A percentile compares a stretch with the other conserved stretches of the same genome.
Conservation (phyloP, 2,888 invertebrate genomes). For the Chaetoderma sp. region DNA sequence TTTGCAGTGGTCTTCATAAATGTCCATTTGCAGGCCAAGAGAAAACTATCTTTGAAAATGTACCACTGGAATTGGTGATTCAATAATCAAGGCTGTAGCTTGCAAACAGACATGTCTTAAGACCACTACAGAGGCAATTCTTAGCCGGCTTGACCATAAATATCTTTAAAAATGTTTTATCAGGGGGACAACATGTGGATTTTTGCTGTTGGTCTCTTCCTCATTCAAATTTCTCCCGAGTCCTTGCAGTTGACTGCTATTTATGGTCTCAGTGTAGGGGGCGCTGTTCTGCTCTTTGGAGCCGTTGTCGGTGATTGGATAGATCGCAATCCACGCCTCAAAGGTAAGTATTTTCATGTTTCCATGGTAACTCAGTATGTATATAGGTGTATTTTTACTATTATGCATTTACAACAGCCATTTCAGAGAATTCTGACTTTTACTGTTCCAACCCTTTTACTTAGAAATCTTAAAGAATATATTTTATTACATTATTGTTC, state of each 20-base stretch:
- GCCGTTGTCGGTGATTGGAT: slow-evolving; percentile 70
- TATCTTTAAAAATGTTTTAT: background rate
- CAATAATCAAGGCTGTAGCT: background rate
- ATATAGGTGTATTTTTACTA: background rate
- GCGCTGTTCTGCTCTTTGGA: slow-evolving; percentile 68
- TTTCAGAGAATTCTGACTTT: no score
- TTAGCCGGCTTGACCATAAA: background rate
- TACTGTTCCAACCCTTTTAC: no score
- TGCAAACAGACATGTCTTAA: background rate
- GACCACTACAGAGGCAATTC: no score
- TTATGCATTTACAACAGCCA: no score
- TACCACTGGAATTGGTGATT: background rate
- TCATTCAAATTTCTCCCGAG: slow-evolving; percentile 63
- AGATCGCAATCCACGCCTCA: slow-evolving; percentile 67
- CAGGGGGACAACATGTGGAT: slow-evolving; percentile 72
- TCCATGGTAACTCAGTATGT: background rate
- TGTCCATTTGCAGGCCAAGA: background rate
- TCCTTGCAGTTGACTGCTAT: slow-evolving; percentile 68
- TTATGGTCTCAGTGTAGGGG: slow-evolving; percentile 68
- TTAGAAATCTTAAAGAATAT: no score
- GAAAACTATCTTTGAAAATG: background rate
- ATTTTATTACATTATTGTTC: no score
- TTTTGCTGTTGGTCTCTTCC: slow-evolving; percentile 70
- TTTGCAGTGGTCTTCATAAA: no score
- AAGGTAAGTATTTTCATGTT: slow-evolving; percentile 49